Evolutionary conservation across 2,113 vertebrate genomes (phyloP).

Genomic region (Sebastes fasciatus): DNA sequence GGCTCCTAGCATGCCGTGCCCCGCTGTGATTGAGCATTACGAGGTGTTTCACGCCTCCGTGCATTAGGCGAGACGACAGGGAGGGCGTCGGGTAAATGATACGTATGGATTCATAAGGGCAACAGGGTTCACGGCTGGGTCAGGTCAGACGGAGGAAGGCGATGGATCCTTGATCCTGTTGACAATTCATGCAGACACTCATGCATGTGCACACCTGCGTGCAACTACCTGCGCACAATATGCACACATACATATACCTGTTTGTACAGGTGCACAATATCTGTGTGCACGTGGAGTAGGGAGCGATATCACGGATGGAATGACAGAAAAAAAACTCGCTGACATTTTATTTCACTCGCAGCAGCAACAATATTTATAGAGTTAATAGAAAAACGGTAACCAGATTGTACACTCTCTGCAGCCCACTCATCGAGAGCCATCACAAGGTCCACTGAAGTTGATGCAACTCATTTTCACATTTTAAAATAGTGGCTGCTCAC

Average conservation of each 20-base stretch:
- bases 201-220: slow-evolving; percentile 38
- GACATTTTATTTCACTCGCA: slow-evolving; percentile 34
- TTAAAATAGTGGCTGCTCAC: slow-evolving; percentile 65
- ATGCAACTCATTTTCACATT: slow-evolving; percentile 63
- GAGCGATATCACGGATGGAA: slow-evolving; percentile 34
- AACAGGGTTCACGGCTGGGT: slow-evolving; percentile 87
- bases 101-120: slow-evolving; percentile 84
- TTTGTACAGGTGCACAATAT: background rate
- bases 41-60: slow-evolving; percentile 90
- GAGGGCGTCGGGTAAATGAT: slow-evolving; percentile 85
- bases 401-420: slow-evolving; percentile 44
- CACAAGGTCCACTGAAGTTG: slow-evolving; percentile 49
- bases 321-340: slow-evolving; percentile 35
- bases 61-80: slow-evolving; percentile 87
- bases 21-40: slow-evolving; percentile 90
- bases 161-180: background rate
- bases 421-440: slow-evolving; percentile 44
- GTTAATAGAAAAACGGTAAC: slow-evolving; percentile 48
- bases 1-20: slow-evolving; percentile 84
- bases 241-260: background rate
- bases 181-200: slow-evolving; percentile 42
- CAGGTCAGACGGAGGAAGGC: slow-evolving; percentile 74
- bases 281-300: slow-evolving; percentile 21
- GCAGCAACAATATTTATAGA: slow-evolving; percentile 36
- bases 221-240: slow-evolving; percentile 27